These are phyloP conservation scores for Tragulus kanchil DNA, from an alignment of 2,113 vertebrate genomes.

Conservation along the genomic window DNA sequence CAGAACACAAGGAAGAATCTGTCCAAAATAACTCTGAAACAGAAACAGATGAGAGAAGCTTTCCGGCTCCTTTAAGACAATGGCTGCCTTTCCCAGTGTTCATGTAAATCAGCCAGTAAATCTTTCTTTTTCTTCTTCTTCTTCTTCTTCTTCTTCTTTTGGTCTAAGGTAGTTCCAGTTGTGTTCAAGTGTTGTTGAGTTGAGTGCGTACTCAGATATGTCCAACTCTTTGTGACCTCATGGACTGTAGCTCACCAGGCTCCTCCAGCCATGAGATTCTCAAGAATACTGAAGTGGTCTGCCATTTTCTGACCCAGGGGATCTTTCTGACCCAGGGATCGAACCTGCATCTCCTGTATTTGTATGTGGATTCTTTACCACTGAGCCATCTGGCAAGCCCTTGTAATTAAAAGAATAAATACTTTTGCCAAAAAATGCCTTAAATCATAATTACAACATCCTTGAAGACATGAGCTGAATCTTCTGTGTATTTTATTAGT, in stretches of 20 bases:
- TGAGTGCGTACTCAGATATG: neutral
- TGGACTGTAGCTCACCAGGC: neutral
- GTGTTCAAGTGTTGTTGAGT: neutral
- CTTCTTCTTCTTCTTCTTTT: neutral
- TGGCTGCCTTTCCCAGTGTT: neutral
- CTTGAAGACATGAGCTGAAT: neutral
- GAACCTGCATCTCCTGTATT: neutral
- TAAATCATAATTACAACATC: neutral
- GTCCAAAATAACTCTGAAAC: slow-evolving; percentile 18
- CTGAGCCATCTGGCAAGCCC: neutral
- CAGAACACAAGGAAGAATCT: neutral
- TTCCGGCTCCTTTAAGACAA: neutral
- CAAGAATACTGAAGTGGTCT: neutral
- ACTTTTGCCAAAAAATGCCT: neutral
- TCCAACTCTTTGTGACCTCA: neutral
- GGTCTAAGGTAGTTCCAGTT: neutral
- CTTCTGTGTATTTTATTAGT: neutral
- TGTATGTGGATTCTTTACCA: neutral
- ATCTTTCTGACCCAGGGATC: neutral
- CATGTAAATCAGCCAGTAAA: neutral
- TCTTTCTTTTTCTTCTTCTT: neutral
- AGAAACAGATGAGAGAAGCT: neutral
- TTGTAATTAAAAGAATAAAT: neutral
- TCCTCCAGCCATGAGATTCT: neutral
- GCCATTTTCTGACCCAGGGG: neutral